These are phyloP conservation scores for Vireo altiloquus DNA, from an alignment of 2,113 vertebrate species.

Conservation along the genomic window DNA sequence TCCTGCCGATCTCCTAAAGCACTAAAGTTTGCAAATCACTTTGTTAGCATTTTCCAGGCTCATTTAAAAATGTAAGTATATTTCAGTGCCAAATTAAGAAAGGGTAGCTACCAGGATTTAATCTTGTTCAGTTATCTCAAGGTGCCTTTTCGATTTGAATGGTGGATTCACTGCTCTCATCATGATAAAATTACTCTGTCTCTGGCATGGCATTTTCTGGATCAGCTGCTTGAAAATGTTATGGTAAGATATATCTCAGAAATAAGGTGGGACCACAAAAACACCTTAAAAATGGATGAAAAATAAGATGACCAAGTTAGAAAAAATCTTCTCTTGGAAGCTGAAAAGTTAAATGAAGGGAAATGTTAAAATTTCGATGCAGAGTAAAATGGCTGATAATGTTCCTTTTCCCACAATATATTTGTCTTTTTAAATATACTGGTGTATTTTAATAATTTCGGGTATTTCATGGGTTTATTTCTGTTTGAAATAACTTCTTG, in stretches of 20 bases:
- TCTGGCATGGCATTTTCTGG: not conserved
- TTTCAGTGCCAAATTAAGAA: not conserved
- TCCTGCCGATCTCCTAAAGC: not conserved
- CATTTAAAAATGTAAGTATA: not conserved
- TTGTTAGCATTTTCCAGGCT: not conserved
- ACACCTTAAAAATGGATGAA: not conserved
- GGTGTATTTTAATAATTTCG: not conserved
- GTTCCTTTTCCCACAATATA: rapidly evolving
- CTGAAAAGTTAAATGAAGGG: not conserved
- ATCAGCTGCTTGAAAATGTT: not conserved
- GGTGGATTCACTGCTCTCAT: not conserved
- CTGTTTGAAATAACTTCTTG: not conserved
- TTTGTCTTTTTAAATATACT: not conserved
- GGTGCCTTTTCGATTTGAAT: not conserved
- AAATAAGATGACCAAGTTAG: not conserved
- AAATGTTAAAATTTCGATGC: not conserved
- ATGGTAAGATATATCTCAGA: not conserved
- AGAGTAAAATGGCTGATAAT: not conserved
- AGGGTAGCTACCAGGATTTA: not conserved
- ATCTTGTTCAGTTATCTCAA: not conserved
- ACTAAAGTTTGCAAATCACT: not conserved
- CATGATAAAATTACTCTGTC: not conserved
- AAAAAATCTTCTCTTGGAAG: not conserved
- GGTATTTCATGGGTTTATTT: not conserved
- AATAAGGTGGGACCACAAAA: not conserved